Percentiles rank a stretch among this genome's conserved stretches.
phyloP scores from a whole-genome alignment of 2,113 vertebrate genomes.

The Aldabrachelys gigantea region DNA sequence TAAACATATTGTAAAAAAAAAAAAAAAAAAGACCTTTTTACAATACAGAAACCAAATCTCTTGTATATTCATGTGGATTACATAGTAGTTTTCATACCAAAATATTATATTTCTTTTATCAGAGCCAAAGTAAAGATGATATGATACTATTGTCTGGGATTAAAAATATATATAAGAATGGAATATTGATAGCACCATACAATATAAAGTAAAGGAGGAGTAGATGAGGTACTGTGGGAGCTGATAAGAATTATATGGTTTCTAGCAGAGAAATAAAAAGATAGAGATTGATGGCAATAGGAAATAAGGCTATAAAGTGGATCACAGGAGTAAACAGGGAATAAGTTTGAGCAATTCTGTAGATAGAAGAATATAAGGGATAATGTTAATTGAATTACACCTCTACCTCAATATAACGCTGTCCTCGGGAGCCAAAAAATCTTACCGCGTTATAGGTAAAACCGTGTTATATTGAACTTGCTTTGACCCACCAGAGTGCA shows the following conservation, averaged over 20 bases:
- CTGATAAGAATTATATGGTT: conserved; percentile 73
- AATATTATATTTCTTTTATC: conserved; percentile 76
- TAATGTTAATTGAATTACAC: conserved; percentile 75
- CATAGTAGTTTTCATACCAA: conserved; percentile 69
- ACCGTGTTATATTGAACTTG: no score
- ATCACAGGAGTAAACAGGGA: conserved; percentile 66
- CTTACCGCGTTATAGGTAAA: no score
- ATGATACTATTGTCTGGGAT: conserved; percentile 70
- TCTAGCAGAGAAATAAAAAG: conserved; percentile 62
- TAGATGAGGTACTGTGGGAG: conserved; percentile 38
- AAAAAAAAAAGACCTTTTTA: conserved; percentile 14
- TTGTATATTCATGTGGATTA: conserved; percentile 72
- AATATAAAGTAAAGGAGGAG: conserved; percentile 38
- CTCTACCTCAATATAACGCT: no score
- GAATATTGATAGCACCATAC: conserved; percentile 68
- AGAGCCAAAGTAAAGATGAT: conserved; percentile 73
- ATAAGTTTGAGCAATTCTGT: conserved; percentile 59
- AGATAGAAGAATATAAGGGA: conserved; percentile 60
- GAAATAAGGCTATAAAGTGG: conserved; percentile 62
- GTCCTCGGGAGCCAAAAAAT: no score
- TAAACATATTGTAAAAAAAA: conserved; percentile 62
- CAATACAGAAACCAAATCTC: conserved; percentile 65
- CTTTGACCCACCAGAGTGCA: no score
- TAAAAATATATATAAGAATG: conserved; percentile 72
- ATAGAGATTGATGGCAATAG: conserved; percentile 70